phyloP scores from a whole-genome alignment of 2,888 invertebrate species.

The Urechis unicinctus region DNA sequence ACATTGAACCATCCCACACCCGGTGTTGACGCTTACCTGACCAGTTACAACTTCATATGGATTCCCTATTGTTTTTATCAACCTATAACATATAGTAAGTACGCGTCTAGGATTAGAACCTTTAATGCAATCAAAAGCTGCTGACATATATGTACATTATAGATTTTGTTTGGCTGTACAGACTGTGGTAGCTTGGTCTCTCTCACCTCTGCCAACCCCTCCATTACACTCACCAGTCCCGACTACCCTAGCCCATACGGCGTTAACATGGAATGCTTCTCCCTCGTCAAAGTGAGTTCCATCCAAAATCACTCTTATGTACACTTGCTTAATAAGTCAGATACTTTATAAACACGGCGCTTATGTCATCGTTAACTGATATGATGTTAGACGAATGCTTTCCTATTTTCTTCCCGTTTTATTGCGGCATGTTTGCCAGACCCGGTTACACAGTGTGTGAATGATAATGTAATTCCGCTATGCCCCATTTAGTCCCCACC shows the following conservation, averaged over 20 bases:
- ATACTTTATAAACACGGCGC: background rate
- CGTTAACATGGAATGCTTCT: background rate
- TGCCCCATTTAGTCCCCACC: background rate
- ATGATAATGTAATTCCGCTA: too few relatives aligned
- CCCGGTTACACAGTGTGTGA: too few relatives aligned
- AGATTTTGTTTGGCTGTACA: too few relatives aligned
- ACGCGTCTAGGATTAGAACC: too few relatives aligned
- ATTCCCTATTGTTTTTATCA: background rate
- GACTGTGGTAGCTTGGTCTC: background rate
- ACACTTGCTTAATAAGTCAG: too few relatives aligned
- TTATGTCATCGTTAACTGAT: background rate
- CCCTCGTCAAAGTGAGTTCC: background rate
- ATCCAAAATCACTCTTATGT: too few relatives aligned
- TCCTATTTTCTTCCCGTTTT: too few relatives aligned
- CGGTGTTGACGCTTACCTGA: background rate
- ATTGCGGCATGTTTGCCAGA: too few relatives aligned
- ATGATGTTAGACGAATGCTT: too few relatives aligned
- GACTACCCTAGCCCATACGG: background rate
- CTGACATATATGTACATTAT: too few relatives aligned
- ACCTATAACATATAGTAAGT: background rate
- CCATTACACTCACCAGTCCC: background rate
- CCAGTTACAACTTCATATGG: background rate
- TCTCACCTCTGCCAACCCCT: background rate
- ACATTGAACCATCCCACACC: background rate
- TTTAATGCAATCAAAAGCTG: too few relatives aligned